Evolutionary conservation across 2,113 vertebrate species (phyloP).

Genomic region (Burhinus oedicnemus): DNA sequence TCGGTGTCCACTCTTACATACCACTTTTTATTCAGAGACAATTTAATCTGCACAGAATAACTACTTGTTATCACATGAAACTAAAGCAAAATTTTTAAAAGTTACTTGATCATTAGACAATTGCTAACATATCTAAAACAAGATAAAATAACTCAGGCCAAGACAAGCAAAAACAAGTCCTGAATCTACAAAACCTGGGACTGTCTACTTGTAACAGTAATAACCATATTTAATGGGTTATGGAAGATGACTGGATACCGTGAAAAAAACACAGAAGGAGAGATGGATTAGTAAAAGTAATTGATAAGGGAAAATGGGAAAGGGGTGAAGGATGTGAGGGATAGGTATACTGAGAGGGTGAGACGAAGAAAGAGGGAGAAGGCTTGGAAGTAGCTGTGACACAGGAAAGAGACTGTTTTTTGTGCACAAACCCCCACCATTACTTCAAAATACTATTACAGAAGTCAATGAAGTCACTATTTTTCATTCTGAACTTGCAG

Average conservation of each 20-base stretch:
- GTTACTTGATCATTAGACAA: background rate
- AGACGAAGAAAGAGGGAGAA: background rate
- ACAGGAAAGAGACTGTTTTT: accelerated
- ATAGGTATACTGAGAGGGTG: background rate
- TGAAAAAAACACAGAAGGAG: background rate
- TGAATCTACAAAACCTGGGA: background rate
- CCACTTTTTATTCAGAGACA: background rate
- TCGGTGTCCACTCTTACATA: background rate
- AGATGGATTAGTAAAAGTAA: background rate
- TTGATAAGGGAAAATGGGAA: background rate
- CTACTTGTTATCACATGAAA: background rate
- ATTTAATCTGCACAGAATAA: background rate
- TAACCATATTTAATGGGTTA: background rate
- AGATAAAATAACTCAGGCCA: background rate
- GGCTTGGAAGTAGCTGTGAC: background rate
- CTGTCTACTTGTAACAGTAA: background rate
- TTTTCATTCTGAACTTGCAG: background rate
- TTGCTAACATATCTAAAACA: background rate
- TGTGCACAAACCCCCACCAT: background rate
- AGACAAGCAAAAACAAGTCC: background rate
- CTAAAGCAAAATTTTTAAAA: background rate
- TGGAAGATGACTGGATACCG: background rate
- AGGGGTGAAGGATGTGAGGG: background rate
- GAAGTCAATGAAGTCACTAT: background rate
- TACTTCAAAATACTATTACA: background rate